Percentiles rank a stretch among this genome's conserved stretches.
phyloP scores from a whole-genome alignment of 2,888 invertebrate genomes.

The Galerucella pusilla region DNA sequence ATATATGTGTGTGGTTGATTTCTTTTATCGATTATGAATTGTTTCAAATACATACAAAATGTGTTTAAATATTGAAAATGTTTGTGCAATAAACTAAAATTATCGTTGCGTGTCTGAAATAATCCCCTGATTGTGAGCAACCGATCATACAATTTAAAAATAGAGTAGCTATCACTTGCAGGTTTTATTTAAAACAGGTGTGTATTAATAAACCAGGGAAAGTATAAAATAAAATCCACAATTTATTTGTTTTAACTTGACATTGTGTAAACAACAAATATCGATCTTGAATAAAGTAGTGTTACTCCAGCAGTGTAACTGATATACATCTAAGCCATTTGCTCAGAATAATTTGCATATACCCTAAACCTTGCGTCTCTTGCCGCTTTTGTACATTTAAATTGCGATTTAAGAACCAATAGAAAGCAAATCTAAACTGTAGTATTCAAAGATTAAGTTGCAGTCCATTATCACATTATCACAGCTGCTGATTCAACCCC shows the following conservation, averaged over 20 bases:
- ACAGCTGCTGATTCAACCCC: no score
- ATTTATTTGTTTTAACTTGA: not conserved
- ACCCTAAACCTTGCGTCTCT: no score
- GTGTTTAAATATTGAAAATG: not conserved
- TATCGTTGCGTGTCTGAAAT: not conserved
- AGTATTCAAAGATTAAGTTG: no score
- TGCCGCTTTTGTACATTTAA: no score
- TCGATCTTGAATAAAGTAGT: not conserved
- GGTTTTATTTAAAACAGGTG: not conserved
- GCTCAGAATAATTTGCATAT: no score
- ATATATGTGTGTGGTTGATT: not conserved
- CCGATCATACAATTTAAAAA: conserved; percentile 1
- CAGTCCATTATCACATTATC: no score
- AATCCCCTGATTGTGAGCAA: not conserved
- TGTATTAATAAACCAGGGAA: not conserved
- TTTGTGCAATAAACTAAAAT: not conserved
- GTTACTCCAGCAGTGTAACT: not conserved
- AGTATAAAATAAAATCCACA: not conserved
- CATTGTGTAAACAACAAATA: not conserved
- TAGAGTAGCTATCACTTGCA: not conserved
- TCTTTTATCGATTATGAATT: not conserved
- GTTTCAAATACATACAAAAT: not conserved
- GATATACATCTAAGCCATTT: no score
- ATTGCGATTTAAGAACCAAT: no score
- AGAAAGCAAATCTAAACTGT: no score